Evolutionary conservation across 2,113 vertebrate genomes (phyloP), one percentile per base, ranked within the genome.

Genomic region (Pseudonaja textilis): DNA sequence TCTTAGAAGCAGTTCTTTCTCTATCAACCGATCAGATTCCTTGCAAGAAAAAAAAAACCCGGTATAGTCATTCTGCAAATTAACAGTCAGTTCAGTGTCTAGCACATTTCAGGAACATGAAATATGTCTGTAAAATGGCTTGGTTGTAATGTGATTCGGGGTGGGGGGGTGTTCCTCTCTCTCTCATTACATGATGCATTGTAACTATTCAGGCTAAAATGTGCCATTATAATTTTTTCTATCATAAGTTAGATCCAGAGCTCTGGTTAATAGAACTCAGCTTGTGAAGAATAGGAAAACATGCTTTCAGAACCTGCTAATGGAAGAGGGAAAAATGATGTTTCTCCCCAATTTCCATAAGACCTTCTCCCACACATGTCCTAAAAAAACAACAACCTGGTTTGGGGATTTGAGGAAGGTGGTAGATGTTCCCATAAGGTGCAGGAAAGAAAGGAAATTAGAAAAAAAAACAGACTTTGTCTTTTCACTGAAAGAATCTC

Each of bases 111-210:
- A 94, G 14, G 7, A 93, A 18, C 23, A 88, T 59, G 89, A 81
- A 93, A 89, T 59, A 90, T 25, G 34, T 0, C 59, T 85, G 50
- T 23, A 90, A 94, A 94, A 93, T 93, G 54, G 69, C 93, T 47
- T 89, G 61, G 64, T 86, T 23, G 20, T 56, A 42, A 93, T 90
- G 34, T 34, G 0, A 52, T 94, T 90, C 81, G 91, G 93, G 89
- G 90, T 1, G 1, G 8, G 7, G 8, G 47, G 47, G 90, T 64
- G 14, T 0, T 3, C 26, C 3, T 4, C 88, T 20, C 18, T 52
- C 11, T 16, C 87, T 29, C 5, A 85, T 14, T 56, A 0, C 10
- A 81, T 2, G 10, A 69, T 23, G 57, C 56, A 8, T 85, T 93
- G 88, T 7, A 94, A 52, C 29, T 42, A 55, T 87, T 29, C 6